phyloP scores from a whole-genome alignment of 1,140 invertebrate genomes.

The Calephelis nemesis region DNA sequence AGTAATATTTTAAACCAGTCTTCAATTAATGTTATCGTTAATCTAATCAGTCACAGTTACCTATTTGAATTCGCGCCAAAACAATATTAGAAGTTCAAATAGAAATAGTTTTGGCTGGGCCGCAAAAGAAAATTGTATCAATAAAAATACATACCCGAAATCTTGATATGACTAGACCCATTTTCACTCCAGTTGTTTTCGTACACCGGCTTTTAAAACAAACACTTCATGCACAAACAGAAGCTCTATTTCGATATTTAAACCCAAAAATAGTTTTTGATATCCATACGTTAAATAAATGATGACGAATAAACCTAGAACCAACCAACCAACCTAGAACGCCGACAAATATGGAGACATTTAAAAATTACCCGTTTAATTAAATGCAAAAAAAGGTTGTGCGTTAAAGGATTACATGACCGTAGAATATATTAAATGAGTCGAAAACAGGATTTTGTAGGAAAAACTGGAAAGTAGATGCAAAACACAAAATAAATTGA shows the following conservation, averaged over 20 bases:
- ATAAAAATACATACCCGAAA: constrained; percentile 54
- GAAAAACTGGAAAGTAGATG: not conserved
- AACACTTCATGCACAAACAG: constrained; percentile 18
- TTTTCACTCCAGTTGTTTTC: constrained; percentile 38
- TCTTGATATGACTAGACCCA: constrained; percentile 63
- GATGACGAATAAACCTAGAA: constrained; percentile 51
- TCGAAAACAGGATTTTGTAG: constrained; percentile 7
- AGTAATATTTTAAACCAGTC: constrained; percentile 10
- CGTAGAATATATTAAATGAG: not conserved
- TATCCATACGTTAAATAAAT: constrained; percentile 40
- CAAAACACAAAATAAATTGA: constrained; percentile 9
- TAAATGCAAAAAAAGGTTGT: constrained; percentile 4
- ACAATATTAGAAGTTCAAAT: constrained; percentile 42
- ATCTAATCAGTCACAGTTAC: constrained; percentile 38
- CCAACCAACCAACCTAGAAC: constrained; percentile 63
- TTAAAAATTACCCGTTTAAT: not conserved
- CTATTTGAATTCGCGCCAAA: constrained; percentile 56
- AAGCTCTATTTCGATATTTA: constrained; percentile 32
- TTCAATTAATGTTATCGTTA: constrained; percentile 19
- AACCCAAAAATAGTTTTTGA: constrained; percentile 58
- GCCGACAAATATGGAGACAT: constrained; percentile 38
- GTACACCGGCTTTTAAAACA: not conserved
- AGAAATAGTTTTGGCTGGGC: constrained; percentile 61
- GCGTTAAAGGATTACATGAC: constrained; percentile 7
- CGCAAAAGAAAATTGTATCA: constrained; percentile 48